A percentile compares a stretch with the other conserved stretches of the same genome.
Evolutionary conservation across 2,888 invertebrate genomes (phyloP).

Genomic region (Troilus luridus): DNA sequence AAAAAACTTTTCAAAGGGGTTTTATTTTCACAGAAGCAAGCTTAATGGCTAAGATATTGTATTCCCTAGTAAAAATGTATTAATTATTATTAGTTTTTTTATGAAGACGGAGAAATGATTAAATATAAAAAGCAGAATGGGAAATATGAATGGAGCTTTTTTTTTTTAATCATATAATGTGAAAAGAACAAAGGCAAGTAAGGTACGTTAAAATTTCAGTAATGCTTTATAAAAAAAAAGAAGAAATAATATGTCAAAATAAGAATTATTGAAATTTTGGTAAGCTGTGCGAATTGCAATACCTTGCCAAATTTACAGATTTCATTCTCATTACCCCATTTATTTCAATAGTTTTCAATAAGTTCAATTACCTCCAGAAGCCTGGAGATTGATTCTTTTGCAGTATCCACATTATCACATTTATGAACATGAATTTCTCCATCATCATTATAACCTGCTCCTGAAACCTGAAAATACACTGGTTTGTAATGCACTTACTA

Average conservation of each 20-base stretch:
- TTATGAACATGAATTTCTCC: slow-evolving; percentile 88
- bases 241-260: neutral
- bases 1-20: no score
- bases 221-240: neutral
- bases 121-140: no score
- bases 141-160: no score
- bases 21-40: no score
- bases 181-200: no score
- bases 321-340: neutral
- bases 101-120: no score
- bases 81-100: no score
- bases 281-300: no score
- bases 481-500: slow-evolving; percentile 21
- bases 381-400: slow-evolving; percentile 81
- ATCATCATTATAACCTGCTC: slow-evolving; percentile 90
- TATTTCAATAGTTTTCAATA: neutral
- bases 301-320: neutral
- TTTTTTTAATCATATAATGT: no score
- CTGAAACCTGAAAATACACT: slow-evolving; percentile 74
- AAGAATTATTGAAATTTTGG: neutral
- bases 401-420: slow-evolving; percentile 82
- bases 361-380: slow-evolving; percentile 81
- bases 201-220: neutral
- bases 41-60: no score
- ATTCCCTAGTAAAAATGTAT: no score